phyloP scores from a whole-genome alignment of 2,113 vertebrate species.

The Gulo gulo region DNA sequence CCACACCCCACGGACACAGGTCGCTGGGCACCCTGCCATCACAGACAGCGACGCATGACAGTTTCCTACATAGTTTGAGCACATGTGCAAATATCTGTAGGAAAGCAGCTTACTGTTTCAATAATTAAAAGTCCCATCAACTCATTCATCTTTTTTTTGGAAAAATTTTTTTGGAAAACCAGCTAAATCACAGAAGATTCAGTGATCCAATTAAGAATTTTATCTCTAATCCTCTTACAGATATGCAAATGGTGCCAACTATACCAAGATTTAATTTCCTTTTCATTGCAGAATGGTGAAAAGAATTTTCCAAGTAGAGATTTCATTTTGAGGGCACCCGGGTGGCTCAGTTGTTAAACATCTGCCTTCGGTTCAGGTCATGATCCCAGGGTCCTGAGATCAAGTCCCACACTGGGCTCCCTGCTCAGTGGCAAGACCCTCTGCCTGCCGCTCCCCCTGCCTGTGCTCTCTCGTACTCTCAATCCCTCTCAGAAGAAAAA shows the following conservation, averaged over 20 bases:
- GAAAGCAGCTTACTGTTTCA: no score
- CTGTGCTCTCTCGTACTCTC: neutral
- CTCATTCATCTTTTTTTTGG: neutral
- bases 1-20: fast-evolving
- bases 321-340: neutral
- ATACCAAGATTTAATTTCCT: neutral
- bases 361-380: neutral
- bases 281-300: neutral
- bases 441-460: neutral
- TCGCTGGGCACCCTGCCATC: no score
- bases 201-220: neutral
- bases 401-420: neutral
- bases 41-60: fast-evolving
- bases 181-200: neutral
- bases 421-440: neutral
- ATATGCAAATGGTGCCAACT: neutral
- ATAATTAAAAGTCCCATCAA: neutral
- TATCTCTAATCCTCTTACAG: neutral
- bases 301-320: neutral
- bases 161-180: neutral
- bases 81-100: neutral
- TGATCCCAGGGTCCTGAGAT: neutral
- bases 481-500: no score
- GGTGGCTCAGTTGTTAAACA: neutral
- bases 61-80: neutral